Evolutionary conservation across 2,797 vertebrate genomes (phyloP).

Genomic region (Sylvilagus floridanus): DNA sequence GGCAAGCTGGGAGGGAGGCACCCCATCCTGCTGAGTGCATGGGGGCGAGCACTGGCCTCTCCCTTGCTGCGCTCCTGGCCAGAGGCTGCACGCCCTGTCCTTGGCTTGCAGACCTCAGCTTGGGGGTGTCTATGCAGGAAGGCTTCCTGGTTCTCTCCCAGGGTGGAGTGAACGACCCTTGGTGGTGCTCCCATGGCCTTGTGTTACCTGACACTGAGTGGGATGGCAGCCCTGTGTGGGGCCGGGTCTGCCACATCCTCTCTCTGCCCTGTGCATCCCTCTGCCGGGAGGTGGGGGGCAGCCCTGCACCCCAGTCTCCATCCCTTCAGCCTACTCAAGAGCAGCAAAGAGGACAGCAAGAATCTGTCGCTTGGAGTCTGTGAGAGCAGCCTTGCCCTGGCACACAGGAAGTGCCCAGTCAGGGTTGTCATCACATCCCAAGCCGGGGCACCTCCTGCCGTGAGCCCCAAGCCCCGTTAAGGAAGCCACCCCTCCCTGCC

Average conservation of each 20-base stretch:
- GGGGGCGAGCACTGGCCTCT: not conserved
- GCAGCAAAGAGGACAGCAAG: not conserved
- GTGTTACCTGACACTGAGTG: not conserved
- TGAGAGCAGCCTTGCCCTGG: not conserved
- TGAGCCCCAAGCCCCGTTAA: not conserved
- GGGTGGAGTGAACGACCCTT: not conserved
- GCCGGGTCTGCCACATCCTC: not conserved
- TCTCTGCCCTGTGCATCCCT: not conserved
- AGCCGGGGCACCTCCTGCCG: not conserved
- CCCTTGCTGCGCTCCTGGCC: not conserved
- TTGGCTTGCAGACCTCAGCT: not conserved
- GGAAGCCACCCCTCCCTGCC: not conserved
- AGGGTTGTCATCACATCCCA: not conserved
- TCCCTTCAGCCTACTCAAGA: not conserved
- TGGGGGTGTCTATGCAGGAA: constrained; percentile 39
- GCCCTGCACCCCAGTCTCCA: not conserved
- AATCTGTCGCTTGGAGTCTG: not conserved
- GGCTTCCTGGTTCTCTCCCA: not conserved
- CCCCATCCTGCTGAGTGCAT: not conserved
- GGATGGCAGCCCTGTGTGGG: not conserved
- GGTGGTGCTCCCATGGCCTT: not conserved
- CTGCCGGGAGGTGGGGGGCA: not conserved
- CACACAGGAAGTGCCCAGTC: not conserved
- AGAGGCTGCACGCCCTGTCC: not conserved
- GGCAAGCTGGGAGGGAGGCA: not conserved